phyloP scores from a whole-genome alignment of 2,888 invertebrate genomes.

The Ernsta delagoae region DNA sequence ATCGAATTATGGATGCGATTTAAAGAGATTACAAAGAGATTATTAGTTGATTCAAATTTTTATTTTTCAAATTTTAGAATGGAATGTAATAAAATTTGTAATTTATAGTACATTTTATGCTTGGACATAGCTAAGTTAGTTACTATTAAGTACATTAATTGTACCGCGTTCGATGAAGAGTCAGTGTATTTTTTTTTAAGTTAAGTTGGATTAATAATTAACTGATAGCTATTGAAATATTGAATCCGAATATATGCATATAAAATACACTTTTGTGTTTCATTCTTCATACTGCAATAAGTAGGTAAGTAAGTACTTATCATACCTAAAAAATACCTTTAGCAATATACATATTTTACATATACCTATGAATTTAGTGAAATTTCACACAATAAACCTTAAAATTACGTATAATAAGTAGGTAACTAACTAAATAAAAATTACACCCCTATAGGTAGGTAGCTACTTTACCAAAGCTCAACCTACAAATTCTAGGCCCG shows the following conservation, averaged over 20 bases:
- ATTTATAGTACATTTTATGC: constrained; percentile 80
- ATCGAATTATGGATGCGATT: constrained; percentile 21
- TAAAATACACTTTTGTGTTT: constrained; percentile 65
- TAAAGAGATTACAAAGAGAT: constrained; percentile 38
- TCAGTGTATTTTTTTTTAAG: constrained; percentile 80
- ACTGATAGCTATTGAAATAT: constrained; percentile 81
- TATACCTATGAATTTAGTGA: no score
- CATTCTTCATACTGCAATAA: constrained; percentile 47
- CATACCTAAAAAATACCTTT: no score
- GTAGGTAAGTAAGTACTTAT: no score
- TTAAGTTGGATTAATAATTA: constrained; percentile 79
- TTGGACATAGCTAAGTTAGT: constrained; percentile 79
- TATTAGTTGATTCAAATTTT: constrained; percentile 41
- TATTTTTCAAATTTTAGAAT: constrained; percentile 52
- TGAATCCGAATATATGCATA: constrained; percentile 84
- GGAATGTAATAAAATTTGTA: constrained; percentile 77
- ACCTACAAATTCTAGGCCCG: no score
- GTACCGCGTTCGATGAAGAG: constrained; percentile 69
- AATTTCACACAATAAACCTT: no score
- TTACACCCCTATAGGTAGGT: no score
- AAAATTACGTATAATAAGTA: no score
- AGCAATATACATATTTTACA: no score
- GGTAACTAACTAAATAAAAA: no score
- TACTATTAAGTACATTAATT: constrained; percentile 55
- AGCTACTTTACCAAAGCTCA: no score